Evolutionary conservation across 2,888 invertebrate genomes (phyloP), one percentile per base, ranked within the genome.

Genomic region (Apotomis betuletana): DNA sequence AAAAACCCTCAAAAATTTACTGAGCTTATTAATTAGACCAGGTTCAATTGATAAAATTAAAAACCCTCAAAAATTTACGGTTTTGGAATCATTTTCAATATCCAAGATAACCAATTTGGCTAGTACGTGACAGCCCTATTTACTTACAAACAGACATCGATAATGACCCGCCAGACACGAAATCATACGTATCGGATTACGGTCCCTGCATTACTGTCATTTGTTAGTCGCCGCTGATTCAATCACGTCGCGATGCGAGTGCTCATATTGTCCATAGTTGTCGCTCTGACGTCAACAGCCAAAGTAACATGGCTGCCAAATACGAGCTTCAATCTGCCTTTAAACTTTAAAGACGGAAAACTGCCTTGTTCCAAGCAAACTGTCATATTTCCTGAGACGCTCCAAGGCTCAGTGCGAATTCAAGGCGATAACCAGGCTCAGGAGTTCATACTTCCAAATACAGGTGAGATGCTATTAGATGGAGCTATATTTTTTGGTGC

Each of bases 361-460:
- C 79, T 90, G 15, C 92, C 92, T 0, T 92, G 92, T 74, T 90
- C 92, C 0, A 90, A 86, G 74, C 84, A 90, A 77, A 89, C 84
- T 10, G 88, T 92, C 0, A 79, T 92, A 9, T 91, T 93, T 57
- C 90, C 92, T 13, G 82, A 87, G 59, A 79, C 77, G 6, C 74
- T 91, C 10, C 74, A 79, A 12, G 87, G 85, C 12, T 77, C 87
- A 3, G 79, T 91, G 6, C 80, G 77, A 72, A 78, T 92, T 5
- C 81, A 84, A 61, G 79, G 85, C 6, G 80, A 81, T 58, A 83
- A 83, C 27, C 81, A 85, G 70, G 80, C 88, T 3, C 80, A 80
- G 5, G 87, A 85, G 59, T 77, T 94, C 0, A 77, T 91, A 52
- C 79, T 94, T n/a, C 94, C 94, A 12, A 75, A 79, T 61, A 83